phyloP scores from a whole-genome alignment of 2,113 vertebrate genomes.

The Grammomys dolichurus region DNA sequence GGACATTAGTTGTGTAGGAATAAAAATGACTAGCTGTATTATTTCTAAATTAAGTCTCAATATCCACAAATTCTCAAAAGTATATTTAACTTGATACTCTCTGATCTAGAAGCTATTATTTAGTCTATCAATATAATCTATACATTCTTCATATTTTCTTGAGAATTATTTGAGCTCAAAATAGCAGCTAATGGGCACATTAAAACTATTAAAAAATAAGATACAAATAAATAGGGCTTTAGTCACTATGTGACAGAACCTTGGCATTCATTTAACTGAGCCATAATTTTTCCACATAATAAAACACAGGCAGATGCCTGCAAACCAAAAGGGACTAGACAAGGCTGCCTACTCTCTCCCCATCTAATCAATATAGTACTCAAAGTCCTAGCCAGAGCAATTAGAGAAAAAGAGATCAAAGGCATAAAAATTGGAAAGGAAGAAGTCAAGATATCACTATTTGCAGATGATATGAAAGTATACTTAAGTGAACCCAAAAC shows the following conservation, averaged over 20 bases:
- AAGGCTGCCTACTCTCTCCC: no score
- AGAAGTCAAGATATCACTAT: no score
- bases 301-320: neutral
- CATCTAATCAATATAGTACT: no score
- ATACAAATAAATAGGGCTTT: neutral
- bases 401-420: no score
- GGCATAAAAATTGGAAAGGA: no score
- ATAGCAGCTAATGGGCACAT: neutral
- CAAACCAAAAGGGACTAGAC: neutral
- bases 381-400: no score
- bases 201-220: neutral
- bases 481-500: no score
- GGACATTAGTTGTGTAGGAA: neutral
- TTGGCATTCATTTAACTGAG: slow-evolving; percentile 6
- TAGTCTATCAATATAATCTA: neutral
- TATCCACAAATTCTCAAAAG: neutral
- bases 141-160: neutral
- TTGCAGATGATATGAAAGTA: no score
- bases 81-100: neutral
- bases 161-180: slow-evolving; percentile 11
- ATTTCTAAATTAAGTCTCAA: slow-evolving; percentile 29
- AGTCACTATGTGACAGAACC: neutral
- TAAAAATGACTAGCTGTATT: neutral
- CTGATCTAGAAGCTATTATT: neutral
- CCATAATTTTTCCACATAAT: neutral